Conservation (phyloP, 2,113 vertebrate species). For the Mesoclemmys tuberculata region DNA sequence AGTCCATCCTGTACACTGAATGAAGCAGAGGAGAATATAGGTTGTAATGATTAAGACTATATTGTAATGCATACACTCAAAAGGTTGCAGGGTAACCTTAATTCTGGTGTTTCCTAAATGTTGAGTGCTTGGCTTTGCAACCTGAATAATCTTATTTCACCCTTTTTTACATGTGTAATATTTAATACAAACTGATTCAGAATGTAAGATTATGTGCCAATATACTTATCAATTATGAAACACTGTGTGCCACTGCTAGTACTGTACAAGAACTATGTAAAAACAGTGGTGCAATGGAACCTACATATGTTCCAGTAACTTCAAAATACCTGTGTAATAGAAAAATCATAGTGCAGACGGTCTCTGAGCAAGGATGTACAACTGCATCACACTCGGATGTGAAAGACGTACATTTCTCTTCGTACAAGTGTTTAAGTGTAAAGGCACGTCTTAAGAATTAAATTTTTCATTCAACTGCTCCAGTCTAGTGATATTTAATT, state of each 20-base stretch:
- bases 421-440: not conserved
- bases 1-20: too few species aligned
- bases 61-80: too few species aligned
- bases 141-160: too few species aligned
- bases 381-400: accelerated
- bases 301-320: not conserved
- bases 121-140: too few species aligned
- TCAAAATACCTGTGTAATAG: not conserved
- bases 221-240: not conserved
- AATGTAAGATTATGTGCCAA: not conserved
- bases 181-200: not conserved
- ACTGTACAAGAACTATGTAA: not conserved
- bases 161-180: not conserved
- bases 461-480: not conserved
- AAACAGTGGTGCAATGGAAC: too few species aligned
- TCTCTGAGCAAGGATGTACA: not conserved
- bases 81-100: too few species aligned
- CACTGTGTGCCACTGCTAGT: not conserved
- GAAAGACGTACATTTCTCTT: not conserved
- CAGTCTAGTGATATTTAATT: not conserved
- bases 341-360: not conserved
- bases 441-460: not conserved
- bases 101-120: too few species aligned
- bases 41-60: too few species aligned
- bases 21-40: too few species aligned